A percentile compares a stretch with the other conserved stretches of the same genome.
These are phyloP conservation scores for Dipodomys merriami DNA, from an alignment of 2,113 vertebrate species.

Conservation along the genomic window DNA sequence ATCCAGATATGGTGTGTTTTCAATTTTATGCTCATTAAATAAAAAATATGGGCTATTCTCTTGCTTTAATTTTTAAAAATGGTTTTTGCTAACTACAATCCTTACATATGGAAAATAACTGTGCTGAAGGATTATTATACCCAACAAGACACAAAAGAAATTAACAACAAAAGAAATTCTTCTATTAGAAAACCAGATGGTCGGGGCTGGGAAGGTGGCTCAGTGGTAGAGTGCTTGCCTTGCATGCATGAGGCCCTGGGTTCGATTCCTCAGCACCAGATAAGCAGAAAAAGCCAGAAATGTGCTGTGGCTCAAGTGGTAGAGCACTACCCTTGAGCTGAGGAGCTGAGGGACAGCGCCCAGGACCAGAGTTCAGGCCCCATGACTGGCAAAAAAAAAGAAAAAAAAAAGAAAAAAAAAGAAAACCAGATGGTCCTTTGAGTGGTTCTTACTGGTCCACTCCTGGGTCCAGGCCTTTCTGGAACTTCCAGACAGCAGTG, in stretches of 20 bases:
- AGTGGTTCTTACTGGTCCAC: not conserved
- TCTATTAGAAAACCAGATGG: not conserved
- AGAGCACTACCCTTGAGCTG: too few species aligned
- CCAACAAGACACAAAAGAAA: not conserved
- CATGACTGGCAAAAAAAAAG: too few species aligned
- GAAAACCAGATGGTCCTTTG: not conserved
- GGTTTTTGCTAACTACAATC: not conserved
- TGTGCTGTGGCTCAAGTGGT: too few species aligned
- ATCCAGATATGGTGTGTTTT: not conserved
- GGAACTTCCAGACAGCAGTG: not conserved
- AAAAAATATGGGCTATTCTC: not conserved
- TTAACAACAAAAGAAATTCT: not conserved
- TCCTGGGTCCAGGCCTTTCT: not conserved
- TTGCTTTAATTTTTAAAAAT: not conserved
- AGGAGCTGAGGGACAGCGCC: too few species aligned
- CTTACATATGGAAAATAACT: not conserved
- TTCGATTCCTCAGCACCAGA: too few species aligned
- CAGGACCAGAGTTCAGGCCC: too few species aligned
- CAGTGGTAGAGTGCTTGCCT: too few species aligned
- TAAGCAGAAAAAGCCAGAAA: too few species aligned
- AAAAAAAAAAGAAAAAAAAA: not conserved
- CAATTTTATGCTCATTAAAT: conserved; percentile 30
- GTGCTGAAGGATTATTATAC: conserved; percentile 11
- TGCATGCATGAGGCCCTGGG: too few species aligned
- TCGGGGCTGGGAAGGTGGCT: too few species aligned